Evolutionary conservation across 1,140 invertebrate species (phyloP), one percentile per base, ranked within the genome.

Genomic region (Diachasma alloeum): DNA sequence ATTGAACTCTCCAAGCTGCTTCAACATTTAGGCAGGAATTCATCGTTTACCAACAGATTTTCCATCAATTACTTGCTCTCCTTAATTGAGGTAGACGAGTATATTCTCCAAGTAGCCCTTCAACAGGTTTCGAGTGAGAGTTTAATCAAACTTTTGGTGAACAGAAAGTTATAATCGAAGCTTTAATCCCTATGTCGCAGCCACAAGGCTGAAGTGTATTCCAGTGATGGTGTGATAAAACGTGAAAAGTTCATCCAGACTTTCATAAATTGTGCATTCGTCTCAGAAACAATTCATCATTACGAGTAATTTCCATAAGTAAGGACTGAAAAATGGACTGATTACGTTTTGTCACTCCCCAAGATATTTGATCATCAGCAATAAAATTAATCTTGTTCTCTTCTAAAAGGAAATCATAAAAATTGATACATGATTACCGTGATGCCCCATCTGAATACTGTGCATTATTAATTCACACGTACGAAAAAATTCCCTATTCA

Each of bases 91-190:
- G 88, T 90, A 90, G 88, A 90, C 84, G 83, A 87, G 88, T 90
- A 88, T 90, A 90, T 89, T 88, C 85, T 89, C 87, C 84, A 85
- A 84, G 87, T 88, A 88, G 87, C 87, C 78, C 84, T 68, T 86
- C 85, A 79, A 83, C 82, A 87, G 86, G 84, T 83, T 86, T 79
- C 31, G 79, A 86, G 80, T 86, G 85, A 86, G 78, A 86, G 79
- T 81, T 26, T 26, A 26, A 63, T 5, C 81, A 81, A 77, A 80
- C 48, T 74, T 79, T 70, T 77, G 19, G n/a, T 63, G 22, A 63
- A 59, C n/a, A 22, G 17, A 9, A 63, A 63, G 5, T 26, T 24
- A 42, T 42, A 42, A 42, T 11, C 39, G 13, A 11, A 42, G 36
- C 36, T 9, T 37, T n/a, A n/a, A 37, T 37, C 9, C 39, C 4